Conservation (phyloP, 1,140 invertebrate species). For the Asbolus verrucosus region DNA sequence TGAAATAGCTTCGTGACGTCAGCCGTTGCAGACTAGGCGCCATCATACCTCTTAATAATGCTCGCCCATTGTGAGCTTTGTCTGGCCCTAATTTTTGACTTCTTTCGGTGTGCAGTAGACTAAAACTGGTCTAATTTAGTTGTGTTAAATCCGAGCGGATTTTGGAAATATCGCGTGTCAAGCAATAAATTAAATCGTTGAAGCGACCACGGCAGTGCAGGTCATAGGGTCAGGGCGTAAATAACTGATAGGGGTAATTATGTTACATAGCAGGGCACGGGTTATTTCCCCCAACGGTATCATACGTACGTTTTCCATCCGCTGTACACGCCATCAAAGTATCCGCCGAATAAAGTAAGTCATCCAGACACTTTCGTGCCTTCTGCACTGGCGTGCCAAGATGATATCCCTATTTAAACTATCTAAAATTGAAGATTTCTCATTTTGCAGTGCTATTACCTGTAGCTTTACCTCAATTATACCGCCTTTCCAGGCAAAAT, state of each 20-base stretch:
- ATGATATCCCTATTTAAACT: too few relatives aligned
- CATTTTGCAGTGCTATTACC: too few relatives aligned
- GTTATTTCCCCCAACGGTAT: constrained; percentile 32
- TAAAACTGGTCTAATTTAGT: constrained; percentile 8
- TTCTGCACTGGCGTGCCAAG: constrained; percentile 7
- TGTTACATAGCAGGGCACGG: constrained; percentile 29
- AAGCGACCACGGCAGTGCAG: constrained; percentile 5
- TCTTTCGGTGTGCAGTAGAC: background rate
- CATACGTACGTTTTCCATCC: constrained; percentile 26
- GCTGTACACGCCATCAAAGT: constrained; percentile 18
- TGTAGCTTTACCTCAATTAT: too few relatives aligned
- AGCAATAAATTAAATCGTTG: constrained; percentile 30
- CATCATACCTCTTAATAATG: constrained; percentile 21
- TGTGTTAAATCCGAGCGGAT: constrained; percentile 11
- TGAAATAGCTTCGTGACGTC: constrained; percentile 30
- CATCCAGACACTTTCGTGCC: constrained; percentile 15
- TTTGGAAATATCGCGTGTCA: constrained; percentile 16
- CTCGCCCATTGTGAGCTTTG: too few relatives aligned
- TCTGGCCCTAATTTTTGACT: too few relatives aligned
- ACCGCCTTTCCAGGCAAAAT: too few relatives aligned
- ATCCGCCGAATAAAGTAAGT: constrained; percentile 24
- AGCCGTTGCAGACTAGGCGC: constrained; percentile 25
- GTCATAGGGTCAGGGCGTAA: constrained; percentile 31
- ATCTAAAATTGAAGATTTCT: too few relatives aligned
- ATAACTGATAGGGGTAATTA: constrained; percentile 39